A percentile compares a stretch with the other conserved stretches of the same genome.
Evolutionary conservation across 2,113 vertebrate genomes (phyloP).

Genomic region (Pseudolaguvia tuberculata): DNA sequence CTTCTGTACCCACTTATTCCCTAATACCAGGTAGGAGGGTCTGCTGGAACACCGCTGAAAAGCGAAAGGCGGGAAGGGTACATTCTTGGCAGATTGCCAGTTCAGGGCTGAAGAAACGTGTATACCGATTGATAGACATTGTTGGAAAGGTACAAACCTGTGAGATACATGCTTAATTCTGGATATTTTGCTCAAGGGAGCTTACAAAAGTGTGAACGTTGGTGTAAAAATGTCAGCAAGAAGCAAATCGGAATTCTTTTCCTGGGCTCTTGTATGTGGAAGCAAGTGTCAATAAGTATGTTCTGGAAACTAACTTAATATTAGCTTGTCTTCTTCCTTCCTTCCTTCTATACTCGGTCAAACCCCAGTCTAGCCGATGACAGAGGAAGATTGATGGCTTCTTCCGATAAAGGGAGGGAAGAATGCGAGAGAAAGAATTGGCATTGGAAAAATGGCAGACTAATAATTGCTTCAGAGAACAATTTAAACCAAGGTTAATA

Average conservation of each 20-base stretch:
- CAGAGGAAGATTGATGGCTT: slow-evolving; percentile 47
- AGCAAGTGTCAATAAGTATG: slow-evolving; percentile 4
- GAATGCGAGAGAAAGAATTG: slow-evolving; percentile 29
- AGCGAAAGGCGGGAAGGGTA: too few species aligned
- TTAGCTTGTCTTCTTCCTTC: slow-evolving; percentile 39
- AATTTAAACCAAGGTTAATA: slow-evolving; percentile 43
- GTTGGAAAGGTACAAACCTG: too few species aligned
- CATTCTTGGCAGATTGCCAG: too few species aligned
- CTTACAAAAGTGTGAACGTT: not conserved
- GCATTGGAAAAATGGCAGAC: not conserved
- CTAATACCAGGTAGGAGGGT: too few species aligned
- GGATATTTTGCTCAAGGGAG: not conserved
- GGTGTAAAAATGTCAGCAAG: slow-evolving; percentile 36
- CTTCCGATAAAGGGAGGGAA: slow-evolving; percentile 51
- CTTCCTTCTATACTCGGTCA: slow-evolving; percentile 42
- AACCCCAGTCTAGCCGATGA: slow-evolving; percentile 38
- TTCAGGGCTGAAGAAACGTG: too few species aligned
- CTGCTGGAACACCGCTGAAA: too few species aligned
- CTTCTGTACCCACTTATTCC: too few species aligned
- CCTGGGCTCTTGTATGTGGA: slow-evolving; percentile 2
- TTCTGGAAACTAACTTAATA: slow-evolving; percentile 40
- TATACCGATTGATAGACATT: too few species aligned
- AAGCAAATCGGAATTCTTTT: slow-evolving; percentile 37
- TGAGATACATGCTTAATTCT: too few species aligned
- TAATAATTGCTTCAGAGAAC: slow-evolving; percentile 48